Base-by-base conservation (phyloP, 2,888 invertebrate species). In the Dicycla oo region DNA sequence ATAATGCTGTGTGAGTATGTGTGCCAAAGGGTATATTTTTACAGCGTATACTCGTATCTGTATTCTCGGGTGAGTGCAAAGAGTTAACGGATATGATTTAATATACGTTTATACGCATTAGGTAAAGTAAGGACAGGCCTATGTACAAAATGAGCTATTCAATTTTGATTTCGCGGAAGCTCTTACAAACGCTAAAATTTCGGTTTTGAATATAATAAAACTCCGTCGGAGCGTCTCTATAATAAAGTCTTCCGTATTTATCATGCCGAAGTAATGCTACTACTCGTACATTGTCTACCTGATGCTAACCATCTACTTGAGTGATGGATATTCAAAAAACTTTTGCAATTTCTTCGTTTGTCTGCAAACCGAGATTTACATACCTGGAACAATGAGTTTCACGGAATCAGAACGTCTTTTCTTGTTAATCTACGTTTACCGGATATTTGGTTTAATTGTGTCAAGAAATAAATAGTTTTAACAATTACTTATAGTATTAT, bases 271-370 rank as follows among this genome's bases (percentile, higher is more conserved):
- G 64, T 66, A 76, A 70, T 53, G 65, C 70, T 80, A 66, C 68
- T 78, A n/a, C n/a, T n/a, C n/a, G n/a, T 69, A 79, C 69, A 64
- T 74, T 76, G 67, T 75, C 70, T 81, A 69, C 66, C 77, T 81
- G 65, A 57, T 73, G 65, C 62, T 78, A 81, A 67, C 69, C 60
- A 65, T 81, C 77, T 76, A 64, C 77, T 61, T 69, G 61, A 73
- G 75, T 78, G 69, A 83, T 83, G 75, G 78, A 83, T 71, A 80
- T 73, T 71, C 64, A 73, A 72, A 69, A 82, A 82, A 83, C 75
- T 82, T 82, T 76, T 71, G 73, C 74, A 77, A 82, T 80, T 78
- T 72, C 71, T 75, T 54, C 66, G 75, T 76, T 80, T 75, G 73
- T 69, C 60, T 63, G 61, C 30, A 61, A 57, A 68, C 62, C 61